phyloP scores from a whole-genome alignment of 2,113 vertebrate species.

The Chelonoidis abingdonii region DNA sequence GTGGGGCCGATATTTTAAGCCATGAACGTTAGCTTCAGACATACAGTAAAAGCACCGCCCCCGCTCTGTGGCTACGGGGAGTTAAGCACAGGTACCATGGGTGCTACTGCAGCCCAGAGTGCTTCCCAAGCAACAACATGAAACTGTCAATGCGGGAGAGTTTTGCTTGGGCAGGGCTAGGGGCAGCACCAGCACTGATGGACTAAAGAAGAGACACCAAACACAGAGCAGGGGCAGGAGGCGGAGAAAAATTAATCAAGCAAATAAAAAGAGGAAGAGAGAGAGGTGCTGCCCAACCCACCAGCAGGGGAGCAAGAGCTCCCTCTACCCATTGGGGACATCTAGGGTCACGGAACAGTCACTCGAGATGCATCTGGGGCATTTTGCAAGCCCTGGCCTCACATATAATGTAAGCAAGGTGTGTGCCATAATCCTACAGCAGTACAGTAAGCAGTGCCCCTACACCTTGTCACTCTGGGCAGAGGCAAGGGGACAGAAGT shows the following conservation, averaged over 20 bases:
- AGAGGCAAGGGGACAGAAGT: not conserved
- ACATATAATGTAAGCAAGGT: not conserved
- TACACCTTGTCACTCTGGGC: not conserved
- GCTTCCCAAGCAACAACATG: rapidly evolving
- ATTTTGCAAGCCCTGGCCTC: not conserved
- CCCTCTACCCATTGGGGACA: not conserved
- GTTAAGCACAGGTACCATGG: not conserved
- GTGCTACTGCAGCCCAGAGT: not conserved
- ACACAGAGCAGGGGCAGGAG: not conserved
- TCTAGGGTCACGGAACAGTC: not conserved
- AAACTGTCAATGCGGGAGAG: not conserved
- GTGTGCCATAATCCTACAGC: not conserved
- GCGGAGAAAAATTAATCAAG: not conserved
- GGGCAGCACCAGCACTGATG: not conserved
- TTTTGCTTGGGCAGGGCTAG: not conserved
- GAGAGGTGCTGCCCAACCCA: not conserved
- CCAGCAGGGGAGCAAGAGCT: not conserved
- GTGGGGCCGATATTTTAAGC: not conserved
- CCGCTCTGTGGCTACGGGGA: not conserved
- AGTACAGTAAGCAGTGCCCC: rapidly evolving
- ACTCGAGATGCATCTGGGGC: rapidly evolving
- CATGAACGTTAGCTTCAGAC: not conserved
- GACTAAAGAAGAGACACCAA: not conserved
- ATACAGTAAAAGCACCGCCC: not conserved
- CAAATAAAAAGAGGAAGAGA: not conserved